A percentile compares a stretch with the other conserved stretches of the same genome.
phyloP scores from a whole-genome alignment of 2,888 invertebrate species.

The Drosophila quasianomalipes region DNA sequence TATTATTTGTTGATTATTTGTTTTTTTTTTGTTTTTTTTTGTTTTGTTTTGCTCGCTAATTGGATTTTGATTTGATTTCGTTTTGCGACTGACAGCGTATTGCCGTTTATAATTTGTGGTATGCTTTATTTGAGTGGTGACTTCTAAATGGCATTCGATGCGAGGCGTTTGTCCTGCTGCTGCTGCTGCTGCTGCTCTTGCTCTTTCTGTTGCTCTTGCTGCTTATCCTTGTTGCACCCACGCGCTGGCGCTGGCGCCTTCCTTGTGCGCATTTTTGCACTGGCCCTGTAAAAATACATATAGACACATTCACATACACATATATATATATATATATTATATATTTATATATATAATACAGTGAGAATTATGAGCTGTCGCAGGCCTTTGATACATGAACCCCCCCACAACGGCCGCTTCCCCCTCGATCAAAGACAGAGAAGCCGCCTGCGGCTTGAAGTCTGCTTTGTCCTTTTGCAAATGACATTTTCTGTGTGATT shows the following conservation, averaged over 20 bases:
- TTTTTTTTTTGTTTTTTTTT: not conserved
- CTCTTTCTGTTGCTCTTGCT: slow-evolving; percentile 13
- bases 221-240: slow-evolving; percentile 71
- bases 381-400: slow-evolving; percentile 62
- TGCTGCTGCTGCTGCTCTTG: slow-evolving; percentile 14
- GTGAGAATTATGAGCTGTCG: slow-evolving; percentile 68
- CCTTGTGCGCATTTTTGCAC: slow-evolving; percentile 57
- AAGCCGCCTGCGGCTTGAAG: slow-evolving; percentile 59
- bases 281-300: slow-evolving; percentile 46
- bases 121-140: slow-evolving; percentile 4
- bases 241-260: slow-evolving; percentile 59
- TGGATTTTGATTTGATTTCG: slow-evolving; percentile 15
- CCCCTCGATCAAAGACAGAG: not conserved
- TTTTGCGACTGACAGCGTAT: slow-evolving; percentile 5
- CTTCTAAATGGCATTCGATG: slow-evolving; percentile 27
- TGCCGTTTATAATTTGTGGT: slow-evolving; percentile 3
- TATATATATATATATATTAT: not conserved
- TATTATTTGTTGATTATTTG: slow-evolving; percentile 19
- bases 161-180: slow-evolving; percentile 1
- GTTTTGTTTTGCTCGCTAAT: slow-evolving; percentile 2
- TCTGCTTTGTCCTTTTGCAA: slow-evolving; percentile 67
- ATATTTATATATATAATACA: not conserved
- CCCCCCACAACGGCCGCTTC: not conserved
- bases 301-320: not conserved
- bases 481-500: slow-evolving; percentile 78